phyloP scores from a whole-genome alignment of 2,888 invertebrate genomes.

The Eupithecia dodoneata region DNA sequence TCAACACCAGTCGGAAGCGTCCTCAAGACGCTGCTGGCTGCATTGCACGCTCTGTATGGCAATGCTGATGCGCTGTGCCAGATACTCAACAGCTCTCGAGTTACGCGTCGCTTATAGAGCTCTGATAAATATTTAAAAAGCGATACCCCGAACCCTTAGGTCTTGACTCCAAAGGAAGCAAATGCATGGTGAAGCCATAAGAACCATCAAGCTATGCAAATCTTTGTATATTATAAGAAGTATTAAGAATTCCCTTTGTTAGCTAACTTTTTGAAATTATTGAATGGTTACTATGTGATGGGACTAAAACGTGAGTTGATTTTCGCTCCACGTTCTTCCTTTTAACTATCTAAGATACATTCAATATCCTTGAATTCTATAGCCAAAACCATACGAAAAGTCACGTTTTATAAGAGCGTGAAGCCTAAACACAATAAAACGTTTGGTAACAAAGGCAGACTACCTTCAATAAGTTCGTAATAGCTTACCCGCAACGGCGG shows the following conservation, averaged over 20 bases:
- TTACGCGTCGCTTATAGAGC: too few species aligned
- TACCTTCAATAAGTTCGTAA: neutral
- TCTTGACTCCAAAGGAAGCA: too few species aligned
- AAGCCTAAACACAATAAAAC: constrained; percentile 5
- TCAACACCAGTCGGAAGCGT: neutral
- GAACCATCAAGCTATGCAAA: too few species aligned
- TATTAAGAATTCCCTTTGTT: too few species aligned
- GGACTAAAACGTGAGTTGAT: neutral
- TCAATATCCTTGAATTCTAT: neutral
- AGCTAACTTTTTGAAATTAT: neutral
- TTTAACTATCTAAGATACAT: neutral
- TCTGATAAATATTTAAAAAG: too few species aligned
- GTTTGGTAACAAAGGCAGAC: neutral
- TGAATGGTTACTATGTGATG: neutral
- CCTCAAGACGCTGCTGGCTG: neutral
- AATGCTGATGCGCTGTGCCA: too few species aligned
- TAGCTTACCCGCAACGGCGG: neutral
- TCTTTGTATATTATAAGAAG: too few species aligned
- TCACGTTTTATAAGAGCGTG: constrained; percentile 2
- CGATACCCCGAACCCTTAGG: too few species aligned
- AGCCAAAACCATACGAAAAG: neutral
- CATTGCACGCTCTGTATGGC: too few species aligned
- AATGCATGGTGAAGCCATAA: too few species aligned
- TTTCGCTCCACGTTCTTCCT: neutral
- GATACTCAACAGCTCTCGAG: too few species aligned